Base-by-base conservation (phyloP, 2,888 invertebrate species). In the Drosophila trichaetosa region DNA sequence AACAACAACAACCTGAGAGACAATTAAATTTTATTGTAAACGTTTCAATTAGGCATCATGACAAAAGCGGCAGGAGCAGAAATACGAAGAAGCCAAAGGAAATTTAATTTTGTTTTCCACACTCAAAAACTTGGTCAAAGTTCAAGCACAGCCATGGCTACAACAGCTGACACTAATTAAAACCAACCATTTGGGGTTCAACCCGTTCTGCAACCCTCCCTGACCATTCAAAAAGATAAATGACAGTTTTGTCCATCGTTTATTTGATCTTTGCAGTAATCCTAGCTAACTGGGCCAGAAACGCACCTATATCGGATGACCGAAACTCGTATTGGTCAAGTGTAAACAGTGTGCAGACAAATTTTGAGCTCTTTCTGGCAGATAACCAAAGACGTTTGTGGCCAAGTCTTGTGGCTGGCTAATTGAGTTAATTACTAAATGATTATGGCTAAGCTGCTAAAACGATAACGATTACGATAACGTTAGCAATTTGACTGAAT, bases 141-240 rank as follows among this genome's bases (percentile, higher is more conserved):
- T 82, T 85, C 67, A 72, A 68, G 57, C 65, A 64, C 67, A 68
- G 63, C 68, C 68, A 78, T 48, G 73, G 70, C 82, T 29, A 67
- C 71, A 60, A 59, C 88, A 82, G 75, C 81, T 88, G 87, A 63
- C 69, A 73, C 83, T 82, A 90, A 90, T 87, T 88, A 83, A 89
- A 82, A 76, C 64, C 40, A 56, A 75, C 75, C 82, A 73, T 74
- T 76, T 73, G 21, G 68, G 71, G 24, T 56, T 62, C 63, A 13
- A 42, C 42, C 42, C 42, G 11, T 42, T 21, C 42, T 2, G 11
- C 5, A 6, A 42, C 40, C 46, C 29, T 57, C 36, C 48, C 53
- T 24, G 2, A 34, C 21, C 40, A 59, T 51, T 53, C 70, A 60
- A 8, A 46, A 16, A 82, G 70, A 82, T 79, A 76, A 83, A 82